Evolutionary conservation across 2,888 invertebrate species (phyloP), one percentile per base, ranked within the genome.

Genomic region (Nephrotoma guestfalica): DNA sequence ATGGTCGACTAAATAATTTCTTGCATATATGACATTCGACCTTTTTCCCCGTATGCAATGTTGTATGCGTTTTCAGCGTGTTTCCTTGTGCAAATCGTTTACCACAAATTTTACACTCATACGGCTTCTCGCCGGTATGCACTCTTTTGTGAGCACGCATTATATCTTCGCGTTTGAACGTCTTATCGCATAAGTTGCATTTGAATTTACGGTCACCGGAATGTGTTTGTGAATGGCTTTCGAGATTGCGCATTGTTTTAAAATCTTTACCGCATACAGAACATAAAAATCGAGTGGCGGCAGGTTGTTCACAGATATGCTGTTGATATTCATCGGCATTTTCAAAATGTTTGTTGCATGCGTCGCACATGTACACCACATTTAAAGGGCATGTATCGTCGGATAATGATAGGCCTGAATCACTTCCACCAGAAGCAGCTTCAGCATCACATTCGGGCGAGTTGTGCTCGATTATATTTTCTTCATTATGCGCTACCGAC

Each of bases 1-100:
- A 83, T 15, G 83, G 83, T 5, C 87, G 86, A 51, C 86, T 86
- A 40, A 87, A 87, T 9, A 83, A 43, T 57, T 87, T 87, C 40
- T 87, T 86, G 57, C 87, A 87, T 3, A 87, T 71, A 6, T 86
- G 86, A 43, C 87, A 87, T 45, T 86, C 84, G 1, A 87, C 86
- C 4, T 86, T 86, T 43, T 87, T 87, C 42, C 87, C 87, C 9
- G 87, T 87, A 84, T 84, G 84, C 42, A 84, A 84, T 4, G 84
- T 6, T 41, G 41, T 13, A n/a, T 84, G 84, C 41, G 84, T 84
- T 9, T 84, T 84, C 13, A 84, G 15, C 4, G 41, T 42, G n/a
- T 84, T 84, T 9, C 41, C 41, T 84, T 84, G 84, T 0, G 84
- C 84, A 41, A 84, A 84, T 84, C n/a, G 15, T 84, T 84, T 84